A percentile compares a stretch with the other conserved stretches of the same genome.
phyloP scores from a whole-genome alignment of 2,113 vertebrate genomes.

The Turdus rufiventris region DNA sequence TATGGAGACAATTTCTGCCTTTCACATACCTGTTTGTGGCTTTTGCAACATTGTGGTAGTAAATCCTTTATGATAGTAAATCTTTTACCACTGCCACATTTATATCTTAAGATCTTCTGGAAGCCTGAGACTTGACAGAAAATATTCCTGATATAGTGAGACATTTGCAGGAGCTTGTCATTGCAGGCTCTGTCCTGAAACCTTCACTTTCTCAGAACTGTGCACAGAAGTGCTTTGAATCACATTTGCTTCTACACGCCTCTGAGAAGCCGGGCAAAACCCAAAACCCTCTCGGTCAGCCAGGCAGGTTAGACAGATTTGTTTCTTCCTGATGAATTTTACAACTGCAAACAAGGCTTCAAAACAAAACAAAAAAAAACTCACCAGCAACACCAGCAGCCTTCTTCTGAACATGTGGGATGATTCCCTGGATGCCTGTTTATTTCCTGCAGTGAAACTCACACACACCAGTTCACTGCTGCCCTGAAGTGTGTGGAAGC shows the following conservation, averaged over 20 bases:
- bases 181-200: neutral
- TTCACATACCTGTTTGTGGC: neutral
- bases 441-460: constrained; percentile 27
- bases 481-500: neutral
- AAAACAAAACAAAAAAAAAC: neutral
- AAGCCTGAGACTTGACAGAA: neutral
- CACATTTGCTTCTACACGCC: neutral
- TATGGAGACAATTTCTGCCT: neutral
- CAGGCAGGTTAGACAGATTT: neutral
- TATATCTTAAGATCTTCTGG: neutral
- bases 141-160: neutral
- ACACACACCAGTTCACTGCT: neutral
- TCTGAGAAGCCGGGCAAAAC: neutral
- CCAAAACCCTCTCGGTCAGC: neutral
- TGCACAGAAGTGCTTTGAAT: neutral
- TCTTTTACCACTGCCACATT: neutral
- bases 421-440: neutral
- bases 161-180: neutral
- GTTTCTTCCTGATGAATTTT: constrained; percentile 16
- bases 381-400: neutral
- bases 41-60: neutral
- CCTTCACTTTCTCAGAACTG: neutral
- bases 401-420: neutral
- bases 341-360: neutral
- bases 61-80: neutral